phyloP scores from a whole-genome alignment of 2,113 vertebrate genomes.

The Podiceps cristatus region DNA sequence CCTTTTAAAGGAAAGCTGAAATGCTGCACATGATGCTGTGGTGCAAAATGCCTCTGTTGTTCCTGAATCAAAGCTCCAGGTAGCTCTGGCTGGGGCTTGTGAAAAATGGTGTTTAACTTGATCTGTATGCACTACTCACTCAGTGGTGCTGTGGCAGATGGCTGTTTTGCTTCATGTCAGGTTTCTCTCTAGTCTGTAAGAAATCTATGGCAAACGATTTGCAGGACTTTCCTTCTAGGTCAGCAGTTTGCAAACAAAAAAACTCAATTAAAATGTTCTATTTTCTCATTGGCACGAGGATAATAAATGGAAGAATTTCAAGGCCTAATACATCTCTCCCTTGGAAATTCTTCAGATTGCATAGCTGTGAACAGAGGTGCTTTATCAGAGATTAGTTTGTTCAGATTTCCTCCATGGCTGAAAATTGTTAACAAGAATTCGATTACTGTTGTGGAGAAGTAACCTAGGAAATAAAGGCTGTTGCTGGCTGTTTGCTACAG shows the following conservation, averaged over 20 bases:
- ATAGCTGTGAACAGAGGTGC: neutral
- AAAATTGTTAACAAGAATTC: constrained; percentile 45
- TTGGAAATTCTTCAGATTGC: constrained; percentile 17
- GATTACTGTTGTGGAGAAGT: constrained; percentile 12
- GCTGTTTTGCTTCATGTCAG: constrained; percentile 10
- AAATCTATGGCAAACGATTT: constrained; percentile 69
- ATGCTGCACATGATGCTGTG: neutral
- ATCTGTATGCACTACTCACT: neutral
- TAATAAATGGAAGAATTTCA: constrained; percentile 53
- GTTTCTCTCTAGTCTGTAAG: constrained; percentile 11
- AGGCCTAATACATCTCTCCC: constrained; percentile 33
- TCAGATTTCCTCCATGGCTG: constrained; percentile 17
- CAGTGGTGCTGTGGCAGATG: neutral
- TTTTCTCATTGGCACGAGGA: constrained; percentile 48
- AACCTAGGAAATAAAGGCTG: constrained; percentile 19
- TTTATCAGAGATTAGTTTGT: constrained; percentile 32
- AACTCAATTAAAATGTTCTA: constrained; percentile 56
- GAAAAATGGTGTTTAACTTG: neutral
- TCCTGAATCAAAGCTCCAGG: neutral
- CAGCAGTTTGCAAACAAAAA: constrained; percentile 66
- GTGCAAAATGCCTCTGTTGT: neutral
- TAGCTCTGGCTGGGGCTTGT: neutral
- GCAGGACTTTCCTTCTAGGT: constrained; percentile 52
- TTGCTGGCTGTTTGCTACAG: constrained; percentile 41
- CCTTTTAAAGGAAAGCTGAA: neutral